A percentile compares a stretch with the other conserved stretches of the same genome.
Evolutionary conservation across 1,140 invertebrate species (phyloP).

Genomic region (Drosophila biarmipes): DNA sequence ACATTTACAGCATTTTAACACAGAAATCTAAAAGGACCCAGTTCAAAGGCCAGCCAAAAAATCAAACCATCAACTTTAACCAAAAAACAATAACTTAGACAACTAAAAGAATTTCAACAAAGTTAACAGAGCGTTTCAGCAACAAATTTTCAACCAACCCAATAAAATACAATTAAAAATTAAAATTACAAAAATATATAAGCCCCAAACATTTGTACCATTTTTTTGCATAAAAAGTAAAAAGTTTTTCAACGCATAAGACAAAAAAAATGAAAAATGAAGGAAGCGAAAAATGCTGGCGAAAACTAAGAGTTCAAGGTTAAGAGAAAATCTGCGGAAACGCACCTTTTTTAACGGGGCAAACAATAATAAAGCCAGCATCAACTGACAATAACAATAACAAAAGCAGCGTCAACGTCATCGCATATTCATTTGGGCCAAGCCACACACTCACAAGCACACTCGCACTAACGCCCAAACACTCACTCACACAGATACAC

Average conservation of each 20-base stretch:
- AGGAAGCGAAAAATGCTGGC: conserved; percentile 41
- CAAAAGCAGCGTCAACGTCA: conserved; percentile 59
- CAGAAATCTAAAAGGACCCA: conserved; percentile 9
- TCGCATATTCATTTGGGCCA: conserved; percentile 58
- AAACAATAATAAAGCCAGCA: conserved; percentile 46
- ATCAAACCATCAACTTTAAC: conserved; percentile 41
- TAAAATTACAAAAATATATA: conserved; percentile 7
- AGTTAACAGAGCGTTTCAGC: conserved; percentile 81
- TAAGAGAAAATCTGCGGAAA: conserved; percentile 15
- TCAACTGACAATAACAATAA: conserved; percentile 47
- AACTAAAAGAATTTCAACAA: conserved; percentile 72
- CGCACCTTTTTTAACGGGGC: conserved; percentile 9
- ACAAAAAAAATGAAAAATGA: too few species aligned
- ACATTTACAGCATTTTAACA: conserved; percentile 43
- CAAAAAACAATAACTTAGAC: conserved; percentile 45
- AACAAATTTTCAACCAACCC: conserved; percentile 57
- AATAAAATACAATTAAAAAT: conserved; percentile 25
- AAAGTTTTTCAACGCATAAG: conserved; percentile 27
- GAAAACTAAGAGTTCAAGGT: conserved; percentile 48
- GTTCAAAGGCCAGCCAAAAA: conserved; percentile 23
- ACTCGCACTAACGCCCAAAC: background rate
- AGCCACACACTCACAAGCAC: conserved; percentile 34
- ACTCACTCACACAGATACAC: conserved; percentile 2
- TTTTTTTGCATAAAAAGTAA: conserved; percentile 54
- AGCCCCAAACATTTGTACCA: conserved; percentile 39